Base-by-base conservation (phyloP, 1,140 invertebrate species). In the Leguminivora glycinivorella region DNA sequence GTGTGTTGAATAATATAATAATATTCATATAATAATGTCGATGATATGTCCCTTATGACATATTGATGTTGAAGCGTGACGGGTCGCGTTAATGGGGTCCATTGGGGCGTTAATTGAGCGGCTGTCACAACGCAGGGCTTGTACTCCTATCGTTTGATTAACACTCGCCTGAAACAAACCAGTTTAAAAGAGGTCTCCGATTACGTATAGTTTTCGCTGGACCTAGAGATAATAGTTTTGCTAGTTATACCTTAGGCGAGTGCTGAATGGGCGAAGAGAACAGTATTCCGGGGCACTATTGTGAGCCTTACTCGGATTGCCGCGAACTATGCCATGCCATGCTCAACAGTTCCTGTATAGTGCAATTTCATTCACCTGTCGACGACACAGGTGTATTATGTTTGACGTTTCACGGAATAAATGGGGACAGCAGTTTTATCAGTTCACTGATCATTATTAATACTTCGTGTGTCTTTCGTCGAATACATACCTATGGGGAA, bases 31-130 rank as follows among this genome's bases (percentile, higher is more conserved):
- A 1, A 4, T 38, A 14, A 14, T 14, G 17, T 52, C 17, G 19
- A 22, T 52, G 17, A 52, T 22, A 52, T 22, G 47, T 52, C 47
- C 19, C 47, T 52, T 52, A 22, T 52, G 17, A 22, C 47, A n/a
- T 52, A 52, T 52, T 52, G 4, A 17, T 52, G 7, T 52, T 22
- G 7, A 9, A 52, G 47, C 47, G 19, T 52, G 19, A 52, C 47
- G 19, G 58, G 72, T 87, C 79, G 85, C 84, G 80, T 90, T 82
- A 88, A 87, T 87, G 82, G 78, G 70, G 69, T 72, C 79, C 79
- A 84, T 88, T 87, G 88, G 82, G 85, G 86, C 79, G 78, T 78
- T 89, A 87, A 88, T 88, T 87, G 81, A 81, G 76, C 74, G 82
- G 73, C 77, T 31, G 71, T 66, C 72, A 84, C 83, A 84, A 83